These are phyloP conservation scores for Mobula hypostoma DNA, from an alignment of 2,113 vertebrate species.

Conservation along the genomic window DNA sequence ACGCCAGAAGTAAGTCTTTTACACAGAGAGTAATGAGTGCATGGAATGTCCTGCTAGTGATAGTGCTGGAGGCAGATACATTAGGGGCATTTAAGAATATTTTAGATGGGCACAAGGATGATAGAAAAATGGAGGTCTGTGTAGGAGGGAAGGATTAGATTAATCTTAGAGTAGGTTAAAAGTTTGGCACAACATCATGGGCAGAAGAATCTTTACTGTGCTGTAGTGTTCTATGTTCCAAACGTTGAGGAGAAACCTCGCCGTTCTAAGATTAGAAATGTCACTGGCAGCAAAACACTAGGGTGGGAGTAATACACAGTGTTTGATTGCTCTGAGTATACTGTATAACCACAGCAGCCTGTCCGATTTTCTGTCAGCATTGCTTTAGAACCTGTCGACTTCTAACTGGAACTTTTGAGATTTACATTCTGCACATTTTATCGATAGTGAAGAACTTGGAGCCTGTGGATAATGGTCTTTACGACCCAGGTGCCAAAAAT, in stretches of 20 bases:
- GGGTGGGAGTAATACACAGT: background rate
- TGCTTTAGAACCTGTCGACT: background rate
- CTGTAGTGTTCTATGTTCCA: too few relatives aligned
- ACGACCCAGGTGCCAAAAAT: slow-evolving; percentile 9
- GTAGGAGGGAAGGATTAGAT: too few relatives aligned
- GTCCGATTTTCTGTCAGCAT: background rate
- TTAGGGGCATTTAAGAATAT: too few relatives aligned
- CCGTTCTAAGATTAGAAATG: background rate
- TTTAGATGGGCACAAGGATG: too few relatives aligned
- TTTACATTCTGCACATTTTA: slow-evolving; percentile 21
- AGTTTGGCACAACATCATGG: too few relatives aligned
- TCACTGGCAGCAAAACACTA: background rate
- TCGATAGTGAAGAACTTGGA: background rate
- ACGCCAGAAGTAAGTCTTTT: too few relatives aligned
- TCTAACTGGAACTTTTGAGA: slow-evolving; percentile 4
- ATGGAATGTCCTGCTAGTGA: too few relatives aligned
- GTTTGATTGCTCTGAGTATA: background rate
- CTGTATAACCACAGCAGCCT: background rate
- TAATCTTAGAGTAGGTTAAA: too few relatives aligned
- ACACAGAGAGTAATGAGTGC: too few relatives aligned
- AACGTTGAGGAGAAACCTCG: background rate
- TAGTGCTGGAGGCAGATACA: too few relatives aligned
- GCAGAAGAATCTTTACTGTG: too few relatives aligned
- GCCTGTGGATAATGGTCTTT: slow-evolving; percentile 27
- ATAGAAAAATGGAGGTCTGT: too few relatives aligned